Evolutionary conservation across 2,797 vertebrate genomes (phyloP).

Genomic region (Amphiprion clarkii): DNA sequence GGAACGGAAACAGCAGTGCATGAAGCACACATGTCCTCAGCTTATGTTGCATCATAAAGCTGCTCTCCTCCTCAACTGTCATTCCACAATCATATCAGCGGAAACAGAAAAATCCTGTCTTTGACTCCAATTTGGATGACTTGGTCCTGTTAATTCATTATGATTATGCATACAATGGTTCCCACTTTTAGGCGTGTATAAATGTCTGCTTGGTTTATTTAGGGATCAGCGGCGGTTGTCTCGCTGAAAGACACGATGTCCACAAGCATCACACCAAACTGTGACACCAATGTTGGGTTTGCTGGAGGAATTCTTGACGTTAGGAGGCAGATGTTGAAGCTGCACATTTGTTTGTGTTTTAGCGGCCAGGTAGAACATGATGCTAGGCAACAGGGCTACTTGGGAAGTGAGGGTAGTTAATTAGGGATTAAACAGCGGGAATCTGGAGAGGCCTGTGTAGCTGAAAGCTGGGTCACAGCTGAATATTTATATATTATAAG

Average conservation of each 20-base stretch:
- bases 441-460: slow-evolving; percentile 19
- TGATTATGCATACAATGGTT: slow-evolving; percentile 33
- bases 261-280: slow-evolving; percentile 11
- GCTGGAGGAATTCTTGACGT: slow-evolving; percentile 22
- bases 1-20: slow-evolving; percentile 7
- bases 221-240: slow-evolving; percentile 34
- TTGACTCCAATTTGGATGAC: slow-evolving; percentile 31
- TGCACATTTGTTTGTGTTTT: slow-evolving; percentile 37
- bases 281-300: slow-evolving; percentile 31
- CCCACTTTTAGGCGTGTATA: slow-evolving; percentile 30
- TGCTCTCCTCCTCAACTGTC: slow-evolving; percentile 16
- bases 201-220: slow-evolving; percentile 55
- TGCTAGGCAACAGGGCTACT: slow-evolving; percentile 19
- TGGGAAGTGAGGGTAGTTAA: slow-evolving; percentile 25
- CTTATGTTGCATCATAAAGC: slow-evolving; percentile 31
- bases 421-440: slow-evolving; percentile 42
- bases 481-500: background rate
- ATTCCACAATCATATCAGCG: slow-evolving; percentile 33
- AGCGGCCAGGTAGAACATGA: slow-evolving; percentile 12
- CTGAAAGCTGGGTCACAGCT: slow-evolving; percentile 29
- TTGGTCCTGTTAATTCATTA: slow-evolving; percentile 25
- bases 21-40: slow-evolving; percentile 7
- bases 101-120: slow-evolving; percentile 34
- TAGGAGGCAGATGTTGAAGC: background rate
- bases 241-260: slow-evolving; percentile 35